Percentiles rank a stretch among this genome's conserved stretches.
phyloP scores from a whole-genome alignment of 2,113 vertebrate species.

The Scomber colias region DNA sequence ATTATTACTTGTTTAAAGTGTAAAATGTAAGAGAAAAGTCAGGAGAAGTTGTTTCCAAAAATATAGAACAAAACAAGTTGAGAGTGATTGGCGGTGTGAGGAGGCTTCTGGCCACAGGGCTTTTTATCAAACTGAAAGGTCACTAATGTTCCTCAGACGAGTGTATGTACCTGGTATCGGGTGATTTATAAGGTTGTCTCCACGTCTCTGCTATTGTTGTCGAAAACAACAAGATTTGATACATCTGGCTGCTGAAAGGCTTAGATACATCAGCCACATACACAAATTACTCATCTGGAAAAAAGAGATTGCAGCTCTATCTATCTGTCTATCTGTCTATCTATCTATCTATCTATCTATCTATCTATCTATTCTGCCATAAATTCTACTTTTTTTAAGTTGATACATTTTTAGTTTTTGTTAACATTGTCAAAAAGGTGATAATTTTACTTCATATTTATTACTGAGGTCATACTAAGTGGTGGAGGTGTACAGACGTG shows the following conservation, averaged over 20 bases:
- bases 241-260: conserved; percentile 28
- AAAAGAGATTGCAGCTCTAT: neutral
- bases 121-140: conserved; percentile 83
- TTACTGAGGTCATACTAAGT: too few species aligned
- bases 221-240: conserved; percentile 66
- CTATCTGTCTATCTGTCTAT: too few species aligned
- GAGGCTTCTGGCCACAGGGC: conserved; percentile 19
- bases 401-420: too few species aligned
- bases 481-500: too few species aligned
- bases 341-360: too few species aligned
- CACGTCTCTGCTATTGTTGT: conserved; percentile 50
- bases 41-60: neutral
- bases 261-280: neutral
- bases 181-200: conserved; percentile 78
- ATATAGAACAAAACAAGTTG: conserved; percentile 3
- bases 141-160: conserved; percentile 59
- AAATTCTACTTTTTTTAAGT: too few species aligned
- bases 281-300: neutral
- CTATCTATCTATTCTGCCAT: too few species aligned
- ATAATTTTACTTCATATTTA: too few species aligned
- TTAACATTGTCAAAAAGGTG: too few species aligned
- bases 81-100: neutral
- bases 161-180: neutral
- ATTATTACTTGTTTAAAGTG: too few species aligned
- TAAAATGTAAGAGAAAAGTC: neutral